phyloP scores from a whole-genome alignment of 2,797 vertebrate species.

The Pangasius djambal region DNA sequence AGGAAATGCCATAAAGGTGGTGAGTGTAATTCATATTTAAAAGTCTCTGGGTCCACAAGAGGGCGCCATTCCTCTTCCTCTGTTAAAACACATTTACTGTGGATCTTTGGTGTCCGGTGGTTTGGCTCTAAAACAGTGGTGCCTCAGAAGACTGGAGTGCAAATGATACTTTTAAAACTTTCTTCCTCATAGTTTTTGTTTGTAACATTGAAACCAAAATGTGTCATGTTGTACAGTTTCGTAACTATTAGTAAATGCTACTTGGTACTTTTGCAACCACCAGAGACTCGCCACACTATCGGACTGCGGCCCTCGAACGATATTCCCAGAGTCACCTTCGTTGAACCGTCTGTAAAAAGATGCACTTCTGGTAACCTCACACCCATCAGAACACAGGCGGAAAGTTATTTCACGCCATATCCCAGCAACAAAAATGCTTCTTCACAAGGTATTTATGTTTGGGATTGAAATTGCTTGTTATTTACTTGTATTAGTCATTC shows the following conservation, averaged over 20 bases:
- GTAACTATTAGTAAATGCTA: background rate
- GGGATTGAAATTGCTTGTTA: background rate
- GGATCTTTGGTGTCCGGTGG: background rate
- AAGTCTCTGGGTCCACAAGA: constrained; percentile 61
- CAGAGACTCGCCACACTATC: background rate
- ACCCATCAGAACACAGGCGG: constrained; percentile 55
- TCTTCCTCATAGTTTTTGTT: background rate
- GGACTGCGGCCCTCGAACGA: constrained; percentile 23
- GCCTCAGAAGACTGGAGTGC: background rate
- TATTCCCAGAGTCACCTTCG: constrained; percentile 69
- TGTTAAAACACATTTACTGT: background rate
- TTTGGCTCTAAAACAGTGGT: background rate
- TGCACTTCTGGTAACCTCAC: constrained; percentile 54
- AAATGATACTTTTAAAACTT: background rate
- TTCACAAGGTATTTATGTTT: constrained; percentile 5
- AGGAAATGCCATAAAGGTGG: constrained; percentile 61
- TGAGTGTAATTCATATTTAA: constrained; percentile 52
- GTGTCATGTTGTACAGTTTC: background rate
- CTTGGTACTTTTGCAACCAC: background rate
- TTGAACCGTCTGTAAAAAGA: constrained; percentile 61
- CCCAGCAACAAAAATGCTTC: constrained; percentile 62
- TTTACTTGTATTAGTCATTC: background rate
- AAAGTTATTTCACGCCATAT: constrained; percentile 67
- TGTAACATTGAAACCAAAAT: background rate
- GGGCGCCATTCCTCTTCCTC: constrained; percentile 57